Evolutionary conservation across 2,113 vertebrate species (phyloP).

Genomic region (Ceratotherium simum): DNA sequence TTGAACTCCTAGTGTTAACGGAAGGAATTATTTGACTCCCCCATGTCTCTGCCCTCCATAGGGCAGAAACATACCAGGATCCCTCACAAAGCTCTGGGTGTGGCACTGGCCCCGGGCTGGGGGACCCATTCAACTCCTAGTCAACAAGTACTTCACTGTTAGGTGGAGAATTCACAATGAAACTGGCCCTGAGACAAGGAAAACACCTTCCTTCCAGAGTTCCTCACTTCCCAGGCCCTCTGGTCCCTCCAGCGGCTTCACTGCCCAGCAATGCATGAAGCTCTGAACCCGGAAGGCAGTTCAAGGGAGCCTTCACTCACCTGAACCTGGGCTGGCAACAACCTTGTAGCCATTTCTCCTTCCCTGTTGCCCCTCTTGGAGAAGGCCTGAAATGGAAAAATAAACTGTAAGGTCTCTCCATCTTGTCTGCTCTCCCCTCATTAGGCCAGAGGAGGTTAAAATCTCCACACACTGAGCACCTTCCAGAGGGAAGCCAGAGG

Average conservation of each 20-base stretch:
- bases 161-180: not conserved
- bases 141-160: not conserved
- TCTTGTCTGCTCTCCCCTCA: not conserved
- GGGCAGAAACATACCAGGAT: not conserved
- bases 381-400: constrained; percentile 42
- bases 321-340: constrained; percentile 44
- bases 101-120: not conserved
- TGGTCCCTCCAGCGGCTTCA: not conserved
- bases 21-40: not conserved
- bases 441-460: not conserved
- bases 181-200: not conserved
- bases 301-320: constrained; percentile 57
- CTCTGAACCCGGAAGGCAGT: not conserved
- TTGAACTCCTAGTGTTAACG: not conserved
- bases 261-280: not conserved
- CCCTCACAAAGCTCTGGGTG: not conserved
- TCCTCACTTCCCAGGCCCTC: not conserved
- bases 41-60: not conserved
- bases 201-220: not conserved
- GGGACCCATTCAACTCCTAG: not conserved
- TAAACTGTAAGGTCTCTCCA: not conserved
- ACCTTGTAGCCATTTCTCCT: constrained; percentile 58
- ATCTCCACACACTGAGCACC: not conserved
- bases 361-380: not conserved
- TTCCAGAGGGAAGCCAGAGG: not conserved